Percentiles rank a stretch among this genome's conserved stretches.
These are phyloP conservation scores for Nomada flava DNA, from an alignment of 2,888 invertebrate species.

Conservation along the genomic window DNA sequence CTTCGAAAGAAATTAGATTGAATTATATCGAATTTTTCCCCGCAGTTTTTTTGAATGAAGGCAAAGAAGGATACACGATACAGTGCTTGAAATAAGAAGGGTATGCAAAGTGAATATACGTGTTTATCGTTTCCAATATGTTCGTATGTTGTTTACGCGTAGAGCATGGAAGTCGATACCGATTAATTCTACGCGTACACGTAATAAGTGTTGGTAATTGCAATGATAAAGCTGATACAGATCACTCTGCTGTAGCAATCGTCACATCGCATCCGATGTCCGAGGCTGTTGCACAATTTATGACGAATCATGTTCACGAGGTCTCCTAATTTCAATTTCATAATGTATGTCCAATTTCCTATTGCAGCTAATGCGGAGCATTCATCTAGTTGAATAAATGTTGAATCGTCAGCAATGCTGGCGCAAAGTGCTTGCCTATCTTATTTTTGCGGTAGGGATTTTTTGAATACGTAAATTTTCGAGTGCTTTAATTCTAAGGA, in stretches of 20 bases:
- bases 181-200: neutral
- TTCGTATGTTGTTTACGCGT: slow-evolving; percentile 6
- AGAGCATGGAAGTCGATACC: slow-evolving; percentile 6
- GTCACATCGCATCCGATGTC: neutral
- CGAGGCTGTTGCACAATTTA: neutral
- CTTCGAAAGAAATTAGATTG: too few relatives aligned
- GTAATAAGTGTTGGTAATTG: slow-evolving; percentile 18
- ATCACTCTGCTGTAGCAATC: neutral
- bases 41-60: neutral
- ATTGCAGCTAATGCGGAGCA: neutral
- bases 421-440: neutral
- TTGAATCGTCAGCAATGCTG: neutral
- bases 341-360: neutral
- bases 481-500: neutral
- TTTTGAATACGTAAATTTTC: neutral
- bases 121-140: neutral
- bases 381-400: neutral
- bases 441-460: neutral
- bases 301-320: neutral
- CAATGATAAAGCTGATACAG: slow-evolving; percentile 4
- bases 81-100: neutral
- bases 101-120: too few relatives aligned
- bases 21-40: too few relatives aligned
- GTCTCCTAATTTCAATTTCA: slow-evolving; percentile 12
- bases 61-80: too few relatives aligned